phyloP scores from a whole-genome alignment of 2,113 vertebrate genomes.

The Scomber japonicus region DNA sequence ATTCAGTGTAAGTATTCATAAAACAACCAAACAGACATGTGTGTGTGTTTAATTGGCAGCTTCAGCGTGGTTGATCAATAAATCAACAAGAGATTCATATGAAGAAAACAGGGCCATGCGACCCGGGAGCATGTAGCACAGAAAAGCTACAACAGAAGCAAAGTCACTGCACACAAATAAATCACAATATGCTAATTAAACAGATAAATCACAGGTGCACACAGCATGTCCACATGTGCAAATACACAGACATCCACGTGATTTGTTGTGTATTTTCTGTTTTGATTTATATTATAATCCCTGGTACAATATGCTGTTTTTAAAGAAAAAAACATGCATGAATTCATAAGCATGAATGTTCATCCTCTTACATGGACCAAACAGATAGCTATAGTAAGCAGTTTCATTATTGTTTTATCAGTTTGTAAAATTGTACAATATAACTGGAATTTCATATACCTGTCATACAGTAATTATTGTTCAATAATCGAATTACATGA shows the following conservation, averaged over 20 bases:
- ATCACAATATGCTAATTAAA: slow-evolving; percentile 13
- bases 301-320: not conserved
- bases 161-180: not conserved
- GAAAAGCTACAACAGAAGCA: not conserved
- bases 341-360: not conserved
- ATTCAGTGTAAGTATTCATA: not conserved
- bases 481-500: too few species aligned
- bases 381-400: not conserved
- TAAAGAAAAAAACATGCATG: not conserved
- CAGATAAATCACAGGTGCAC: not conserved
- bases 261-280: not conserved
- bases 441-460: too few species aligned
- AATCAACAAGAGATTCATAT: not conserved
- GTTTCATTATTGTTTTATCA: too few species aligned
- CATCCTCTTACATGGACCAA: not conserved
- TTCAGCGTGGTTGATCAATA: not conserved
- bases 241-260: not conserved
- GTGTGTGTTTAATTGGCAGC: not conserved
- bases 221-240: not conserved
- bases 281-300: slow-evolving; percentile 6
- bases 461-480: too few species aligned
- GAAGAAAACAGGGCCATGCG: not conserved
- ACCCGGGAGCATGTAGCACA: not conserved
- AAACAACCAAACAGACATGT: not conserved
- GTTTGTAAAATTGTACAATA: too few species aligned